Evolutionary conservation across 2,113 vertebrate genomes (phyloP), one percentile per base, ranked within the genome.

Genomic region (Sinocyclocheilus grahami): DNA sequence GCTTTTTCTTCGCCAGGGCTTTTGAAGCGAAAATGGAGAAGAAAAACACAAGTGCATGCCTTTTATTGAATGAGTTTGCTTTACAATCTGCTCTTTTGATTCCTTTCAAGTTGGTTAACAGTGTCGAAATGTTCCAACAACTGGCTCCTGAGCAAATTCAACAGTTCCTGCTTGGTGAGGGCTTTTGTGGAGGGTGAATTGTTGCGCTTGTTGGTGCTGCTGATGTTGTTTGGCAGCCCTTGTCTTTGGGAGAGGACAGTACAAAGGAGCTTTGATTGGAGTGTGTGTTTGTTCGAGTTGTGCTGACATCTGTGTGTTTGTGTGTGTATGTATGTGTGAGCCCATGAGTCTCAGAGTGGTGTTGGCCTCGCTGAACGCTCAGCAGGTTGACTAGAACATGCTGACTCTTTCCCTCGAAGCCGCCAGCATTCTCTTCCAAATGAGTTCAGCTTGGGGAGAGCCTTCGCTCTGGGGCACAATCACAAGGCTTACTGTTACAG

Each of bases 371-470:
- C 86, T 87, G 89, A 71, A 77, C 16, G 65, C 63, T 63, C 83
- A 86, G 86, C 67, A 86, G 76, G 86, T 79, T 82, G 87, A 89
- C 89, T 84, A 91, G 92, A 83, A 92, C 86, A 58, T 91, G 89
- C 91, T 93, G 91, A 90, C 27, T 85, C 90, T 91, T 92, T 94
- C 94, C 92, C 91, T 87, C 88, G 80, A 77, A 55, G 51, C 92
- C 92, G 89, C 92, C 93, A 91, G 95, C 95, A 94, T 93, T 94
- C 94, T 96, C 94, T 96, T 95, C 96, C 94, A 92, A 92, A 86
- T 46, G 83, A 92, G 93, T 89, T 92, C 92, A 93, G 93, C 92
- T 90, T 88, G 86, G 83, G 78, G 92, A 93, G 93, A 91, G 91
- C 91, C 87, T 86, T 84, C 1, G 87, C 91, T 87, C 86, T 37